phyloP scores from a whole-genome alignment of 2,888 invertebrate genomes.

The Podotricha telesiphe region DNA sequence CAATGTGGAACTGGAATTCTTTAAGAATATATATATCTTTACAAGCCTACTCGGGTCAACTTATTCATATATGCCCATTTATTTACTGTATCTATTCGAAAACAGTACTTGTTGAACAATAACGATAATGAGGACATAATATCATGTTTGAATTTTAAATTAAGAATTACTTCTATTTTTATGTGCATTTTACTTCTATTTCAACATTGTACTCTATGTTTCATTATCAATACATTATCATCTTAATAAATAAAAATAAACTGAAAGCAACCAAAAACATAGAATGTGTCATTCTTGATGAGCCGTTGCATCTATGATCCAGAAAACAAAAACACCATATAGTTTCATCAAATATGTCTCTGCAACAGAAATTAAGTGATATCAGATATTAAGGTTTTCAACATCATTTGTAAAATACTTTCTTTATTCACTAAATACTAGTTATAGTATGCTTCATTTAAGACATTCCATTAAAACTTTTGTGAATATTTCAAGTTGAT shows the following conservation, averaged over 20 bases:
- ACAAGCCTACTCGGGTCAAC: too few relatives aligned
- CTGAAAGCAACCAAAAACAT: constrained; percentile 58
- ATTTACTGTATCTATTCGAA: background rate
- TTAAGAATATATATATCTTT: too few relatives aligned
- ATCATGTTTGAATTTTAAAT: too few relatives aligned
- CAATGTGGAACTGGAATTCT: too few relatives aligned
- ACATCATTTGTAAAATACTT: too few relatives aligned
- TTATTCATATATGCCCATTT: background rate
- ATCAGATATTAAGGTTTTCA: too few relatives aligned
- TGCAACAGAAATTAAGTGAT: constrained; percentile 63
- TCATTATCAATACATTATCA: constrained; percentile 47
- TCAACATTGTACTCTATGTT: background rate
- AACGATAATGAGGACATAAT: background rate
- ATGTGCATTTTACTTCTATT: background rate
- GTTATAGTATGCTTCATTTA: too few relatives aligned
- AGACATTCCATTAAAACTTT: too few relatives aligned
- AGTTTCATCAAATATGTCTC: constrained; percentile 91
- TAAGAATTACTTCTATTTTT: too few relatives aligned
- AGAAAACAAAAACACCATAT: constrained; percentile 96
- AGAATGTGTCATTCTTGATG: constrained; percentile 59
- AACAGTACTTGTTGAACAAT: background rate
- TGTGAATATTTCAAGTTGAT: too few relatives aligned
- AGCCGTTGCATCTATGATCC: constrained; percentile 92
- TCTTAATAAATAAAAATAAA: constrained; percentile 53
- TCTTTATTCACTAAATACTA: too few relatives aligned